Evolutionary conservation across 2,888 invertebrate genomes (phyloP).

Genomic region (Flexamia atlantica): DNA sequence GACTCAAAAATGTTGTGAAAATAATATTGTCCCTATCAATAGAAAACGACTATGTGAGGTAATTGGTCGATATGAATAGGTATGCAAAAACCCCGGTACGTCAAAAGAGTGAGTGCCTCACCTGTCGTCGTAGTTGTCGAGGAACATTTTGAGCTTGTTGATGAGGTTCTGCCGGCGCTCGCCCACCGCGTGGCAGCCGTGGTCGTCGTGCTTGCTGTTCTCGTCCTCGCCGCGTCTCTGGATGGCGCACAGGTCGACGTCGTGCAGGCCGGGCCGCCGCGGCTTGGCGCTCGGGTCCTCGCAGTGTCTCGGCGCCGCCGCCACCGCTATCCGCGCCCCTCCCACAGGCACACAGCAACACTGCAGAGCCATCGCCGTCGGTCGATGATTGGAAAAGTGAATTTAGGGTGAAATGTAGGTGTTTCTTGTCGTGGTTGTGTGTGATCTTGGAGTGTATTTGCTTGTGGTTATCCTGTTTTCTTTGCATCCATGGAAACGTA

Average conservation of each 20-base stretch:
- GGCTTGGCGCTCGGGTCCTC: neutral
- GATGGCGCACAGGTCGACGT: conserved; percentile 20
- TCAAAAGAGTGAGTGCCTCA: too few species aligned
- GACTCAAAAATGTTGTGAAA: too few species aligned
- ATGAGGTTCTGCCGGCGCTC: conserved; percentile 59
- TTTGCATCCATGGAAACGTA: too few species aligned
- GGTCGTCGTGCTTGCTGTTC: conserved; percentile 46
- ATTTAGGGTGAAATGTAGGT: conserved; percentile 23
- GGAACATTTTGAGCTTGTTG: conserved; percentile 56
- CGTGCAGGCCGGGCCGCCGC: neutral
- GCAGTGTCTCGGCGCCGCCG: too few species aligned
- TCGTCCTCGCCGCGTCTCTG: neutral
- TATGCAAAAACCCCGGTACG: too few species aligned
- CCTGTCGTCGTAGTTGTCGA: conserved; percentile 59
- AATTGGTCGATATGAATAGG: too few species aligned
- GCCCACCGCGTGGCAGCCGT: conserved; percentile 47
- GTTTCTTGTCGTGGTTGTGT: conserved; percentile 40
- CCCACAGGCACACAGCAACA: neutral
- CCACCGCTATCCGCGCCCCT: neutral
- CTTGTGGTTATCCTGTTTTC: too few species aligned
- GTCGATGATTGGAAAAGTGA: conserved; percentile 9
- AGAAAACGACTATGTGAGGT: too few species aligned
- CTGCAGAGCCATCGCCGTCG: conserved; percentile 4
- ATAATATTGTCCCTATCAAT: too few species aligned
- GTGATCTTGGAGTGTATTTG: neutral